phyloP scores from a whole-genome alignment of 64 coral and sea anemone genomes.

The Platygyra sinensis region DNA sequence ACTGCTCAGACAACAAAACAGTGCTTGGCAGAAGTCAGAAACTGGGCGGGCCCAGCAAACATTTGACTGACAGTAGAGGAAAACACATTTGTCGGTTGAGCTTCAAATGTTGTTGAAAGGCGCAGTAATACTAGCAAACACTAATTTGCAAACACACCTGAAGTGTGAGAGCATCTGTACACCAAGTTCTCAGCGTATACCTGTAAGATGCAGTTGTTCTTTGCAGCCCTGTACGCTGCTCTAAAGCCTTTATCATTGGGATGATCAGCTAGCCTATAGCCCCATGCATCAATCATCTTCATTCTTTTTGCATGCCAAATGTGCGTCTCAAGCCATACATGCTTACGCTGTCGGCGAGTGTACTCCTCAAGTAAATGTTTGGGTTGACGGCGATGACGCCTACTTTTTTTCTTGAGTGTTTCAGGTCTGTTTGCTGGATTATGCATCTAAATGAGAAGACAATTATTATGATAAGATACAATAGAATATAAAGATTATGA shows the following conservation, averaged over 20 bases:
- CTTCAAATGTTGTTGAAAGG: no score
- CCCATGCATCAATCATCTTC: conserved; percentile 96
- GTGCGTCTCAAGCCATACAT: conserved; percentile 95
- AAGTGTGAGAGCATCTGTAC: not conserved
- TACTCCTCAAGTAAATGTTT: conserved; percentile 87
- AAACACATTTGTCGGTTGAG: no score
- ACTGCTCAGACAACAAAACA: no score
- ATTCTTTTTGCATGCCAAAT: conserved; percentile 99
- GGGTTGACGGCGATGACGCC: conserved; percentile 76
- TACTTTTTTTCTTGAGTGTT: conserved; percentile 74
- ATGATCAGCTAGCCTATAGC: conserved; percentile 78
- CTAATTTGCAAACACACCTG: no score
- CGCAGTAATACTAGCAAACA: no score
- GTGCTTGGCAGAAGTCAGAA: no score
- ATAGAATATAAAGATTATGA: no score
- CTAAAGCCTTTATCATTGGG: conserved; percentile 92
- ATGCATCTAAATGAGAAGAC: conserved; percentile 45
- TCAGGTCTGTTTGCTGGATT: conserved; percentile 49
- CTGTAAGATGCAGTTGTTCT: conserved; percentile 81
- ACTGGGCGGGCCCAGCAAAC: no score
- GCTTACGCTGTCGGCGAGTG: conserved; percentile 69
- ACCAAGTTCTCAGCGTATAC: conserved; percentile 12
- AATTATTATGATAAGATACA: no score
- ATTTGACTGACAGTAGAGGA: no score
- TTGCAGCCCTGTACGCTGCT: conserved; percentile 79